phyloP scores from a whole-genome alignment of 2,797 vertebrate species.

The Falco concolor region DNA sequence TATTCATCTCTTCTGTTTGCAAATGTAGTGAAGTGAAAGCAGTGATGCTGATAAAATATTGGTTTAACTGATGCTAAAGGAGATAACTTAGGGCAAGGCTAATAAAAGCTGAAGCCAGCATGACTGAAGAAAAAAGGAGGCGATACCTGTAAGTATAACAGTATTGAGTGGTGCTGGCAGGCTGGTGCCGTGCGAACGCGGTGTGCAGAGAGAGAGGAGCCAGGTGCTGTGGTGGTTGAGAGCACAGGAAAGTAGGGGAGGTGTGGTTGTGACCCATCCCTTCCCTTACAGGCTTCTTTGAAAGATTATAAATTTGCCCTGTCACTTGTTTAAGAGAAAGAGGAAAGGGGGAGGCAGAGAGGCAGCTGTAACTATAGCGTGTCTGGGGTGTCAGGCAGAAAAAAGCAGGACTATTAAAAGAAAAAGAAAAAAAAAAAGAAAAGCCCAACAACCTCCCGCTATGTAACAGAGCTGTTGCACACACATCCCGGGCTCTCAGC shows the following conservation, averaged over 20 bases:
- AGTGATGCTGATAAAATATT: not conserved
- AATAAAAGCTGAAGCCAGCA: not conserved
- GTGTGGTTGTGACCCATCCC: not conserved
- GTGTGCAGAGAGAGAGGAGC: not conserved
- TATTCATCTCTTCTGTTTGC: not conserved
- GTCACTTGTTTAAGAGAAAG: not conserved
- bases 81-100: not conserved
- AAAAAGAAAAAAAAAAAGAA: not conserved
- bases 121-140: not conserved
- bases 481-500: not conserved
- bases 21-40: not conserved
- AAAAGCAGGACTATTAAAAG: not conserved
- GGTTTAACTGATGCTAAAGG: not conserved
- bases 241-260: not conserved
- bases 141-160: not conserved
- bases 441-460: not conserved
- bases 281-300: not conserved
- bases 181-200: rapidly evolving
- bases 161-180: not conserved
- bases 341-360: not conserved
- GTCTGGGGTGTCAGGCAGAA: not conserved
- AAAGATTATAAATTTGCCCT: not conserved
- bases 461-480: not conserved
- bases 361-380: not conserved
- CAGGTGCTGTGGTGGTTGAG: not conserved